phyloP scores from a whole-genome alignment of 2,797 vertebrate genomes.

The Sarcophilus harrisii region DNA sequence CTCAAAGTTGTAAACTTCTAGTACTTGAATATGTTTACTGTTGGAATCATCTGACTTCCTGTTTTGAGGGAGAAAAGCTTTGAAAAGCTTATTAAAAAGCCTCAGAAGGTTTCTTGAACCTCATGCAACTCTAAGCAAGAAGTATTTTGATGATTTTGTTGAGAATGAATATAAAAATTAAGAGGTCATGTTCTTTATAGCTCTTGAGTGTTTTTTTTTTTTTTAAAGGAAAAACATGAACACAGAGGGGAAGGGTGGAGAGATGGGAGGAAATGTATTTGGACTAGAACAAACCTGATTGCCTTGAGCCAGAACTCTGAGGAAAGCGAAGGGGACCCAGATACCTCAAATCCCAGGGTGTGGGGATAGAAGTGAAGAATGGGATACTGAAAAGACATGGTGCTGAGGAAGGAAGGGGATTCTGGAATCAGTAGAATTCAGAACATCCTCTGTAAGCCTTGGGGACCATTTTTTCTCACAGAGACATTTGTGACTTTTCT shows the following conservation, averaged over 20 bases:
- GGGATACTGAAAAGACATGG: background rate
- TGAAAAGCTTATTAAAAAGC: constrained; percentile 65
- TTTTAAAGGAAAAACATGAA: background rate
- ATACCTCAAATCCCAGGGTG: background rate
- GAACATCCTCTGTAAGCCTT: background rate
- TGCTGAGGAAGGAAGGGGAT: background rate
- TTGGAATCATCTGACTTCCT: constrained; percentile 69
- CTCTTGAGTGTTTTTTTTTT: background rate
- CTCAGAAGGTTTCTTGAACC: constrained; percentile 65
- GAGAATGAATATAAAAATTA: constrained; percentile 60
- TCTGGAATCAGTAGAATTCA: background rate
- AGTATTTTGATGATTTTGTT: constrained; percentile 68
- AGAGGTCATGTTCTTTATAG: background rate
- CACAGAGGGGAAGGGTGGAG: background rate
- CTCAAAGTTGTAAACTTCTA: constrained; percentile 53
- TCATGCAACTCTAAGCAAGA: constrained; percentile 64
- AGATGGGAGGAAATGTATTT: background rate
- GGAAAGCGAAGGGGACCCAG: background rate
- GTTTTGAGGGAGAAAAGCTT: constrained; percentile 56
- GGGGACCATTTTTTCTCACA: background rate
- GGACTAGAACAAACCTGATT: background rate
- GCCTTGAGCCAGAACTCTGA: background rate
- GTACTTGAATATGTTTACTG: constrained; percentile 57
- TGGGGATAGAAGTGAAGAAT: background rate
- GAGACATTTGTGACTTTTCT: background rate